These are phyloP conservation scores for Antrozous pallidus DNA, from an alignment of 2,797 vertebrate genomes.

Conservation along the genomic window DNA sequence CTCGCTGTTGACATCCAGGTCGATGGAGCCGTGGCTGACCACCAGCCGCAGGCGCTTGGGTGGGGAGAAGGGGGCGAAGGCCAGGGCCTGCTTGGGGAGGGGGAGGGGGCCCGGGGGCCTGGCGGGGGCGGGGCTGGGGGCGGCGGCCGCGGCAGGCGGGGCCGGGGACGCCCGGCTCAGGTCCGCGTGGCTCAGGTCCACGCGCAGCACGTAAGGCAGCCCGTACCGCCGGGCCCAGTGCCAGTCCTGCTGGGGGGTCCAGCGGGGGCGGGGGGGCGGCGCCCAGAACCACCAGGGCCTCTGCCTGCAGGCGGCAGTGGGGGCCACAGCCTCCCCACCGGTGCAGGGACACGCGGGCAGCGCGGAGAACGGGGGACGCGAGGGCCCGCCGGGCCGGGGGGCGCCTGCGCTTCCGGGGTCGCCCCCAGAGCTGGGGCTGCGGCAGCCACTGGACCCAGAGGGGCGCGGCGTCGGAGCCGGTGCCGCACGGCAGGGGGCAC, in stretches of 20 bases:
- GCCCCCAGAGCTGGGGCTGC: not conserved
- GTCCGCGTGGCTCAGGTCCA: slow-evolving; percentile 42
- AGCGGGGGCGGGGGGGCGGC: not conserved
- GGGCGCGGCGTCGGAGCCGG: not conserved
- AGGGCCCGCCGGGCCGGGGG: not conserved
- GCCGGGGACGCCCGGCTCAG: not conserved
- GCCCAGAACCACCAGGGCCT: slow-evolving; percentile 48
- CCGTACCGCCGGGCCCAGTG: slow-evolving; percentile 69
- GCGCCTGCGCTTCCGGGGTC: slow-evolving; percentile 50
- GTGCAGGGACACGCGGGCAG: slow-evolving; percentile 49
- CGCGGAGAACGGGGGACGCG: accelerated
- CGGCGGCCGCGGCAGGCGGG: not conserved
- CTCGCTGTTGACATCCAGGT: slow-evolving; percentile 85
- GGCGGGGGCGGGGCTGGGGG: not conserved
- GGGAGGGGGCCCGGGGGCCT: not conserved
- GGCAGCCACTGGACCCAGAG: slow-evolving; percentile 64
- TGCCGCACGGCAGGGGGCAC: not conserved
- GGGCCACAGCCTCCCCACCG: slow-evolving; percentile 68
- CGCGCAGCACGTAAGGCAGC: slow-evolving; percentile 60
- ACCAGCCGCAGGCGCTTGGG: slow-evolving; percentile 93
- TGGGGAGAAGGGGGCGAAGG: slow-evolving; percentile 85
- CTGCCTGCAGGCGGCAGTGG: slow-evolving; percentile 45
- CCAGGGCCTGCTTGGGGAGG: slow-evolving; percentile 73
- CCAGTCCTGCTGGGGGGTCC: slow-evolving; percentile 58
- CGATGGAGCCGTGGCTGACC: slow-evolving; percentile 91